Percentiles rank a stretch among this genome's conserved stretches.
phyloP scores from a whole-genome alignment of 2,113 vertebrate species.

The Callipepla californica region DNA sequence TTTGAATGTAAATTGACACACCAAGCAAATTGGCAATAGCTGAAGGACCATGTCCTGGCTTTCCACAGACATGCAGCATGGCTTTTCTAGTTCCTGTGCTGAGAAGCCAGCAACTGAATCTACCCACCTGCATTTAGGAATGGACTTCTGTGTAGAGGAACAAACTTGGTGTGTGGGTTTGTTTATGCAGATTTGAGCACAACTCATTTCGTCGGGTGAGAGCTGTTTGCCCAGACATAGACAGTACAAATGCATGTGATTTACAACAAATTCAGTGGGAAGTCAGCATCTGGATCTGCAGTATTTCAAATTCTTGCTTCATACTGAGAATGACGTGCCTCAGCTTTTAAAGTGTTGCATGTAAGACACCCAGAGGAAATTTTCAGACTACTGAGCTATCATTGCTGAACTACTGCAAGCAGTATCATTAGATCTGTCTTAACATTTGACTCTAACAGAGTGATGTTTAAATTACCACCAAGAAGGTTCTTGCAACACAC shows the following conservation, averaged over 20 bases:
- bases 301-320: constrained; percentile 62
- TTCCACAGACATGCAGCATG: background rate
- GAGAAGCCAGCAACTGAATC: background rate
- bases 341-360: constrained; percentile 28
- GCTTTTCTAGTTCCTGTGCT: fast-evolving
- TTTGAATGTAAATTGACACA: background rate
- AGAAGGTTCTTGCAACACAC: background rate
- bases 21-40: background rate
- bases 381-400: constrained; percentile 31
- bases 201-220: constrained; percentile 1
- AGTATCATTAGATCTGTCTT: background rate
- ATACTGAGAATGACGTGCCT: constrained; percentile 30
- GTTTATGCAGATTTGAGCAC: constrained; percentile 14
- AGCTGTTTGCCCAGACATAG: constrained; percentile 36
- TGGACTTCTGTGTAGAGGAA: background rate
- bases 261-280: constrained; percentile 59
- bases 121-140: background rate
- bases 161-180: constrained; percentile 41
- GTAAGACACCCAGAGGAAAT: constrained; percentile 46
- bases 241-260: constrained; percentile 57
- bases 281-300: constrained; percentile 65
- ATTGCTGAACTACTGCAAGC: constrained; percentile 6
- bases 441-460: background rate
- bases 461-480: background rate
- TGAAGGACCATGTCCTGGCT: background rate